These are phyloP conservation scores for Drosophila subobscura DNA, from an alignment of 1,140 invertebrate species.

Conservation along the genomic window DNA sequence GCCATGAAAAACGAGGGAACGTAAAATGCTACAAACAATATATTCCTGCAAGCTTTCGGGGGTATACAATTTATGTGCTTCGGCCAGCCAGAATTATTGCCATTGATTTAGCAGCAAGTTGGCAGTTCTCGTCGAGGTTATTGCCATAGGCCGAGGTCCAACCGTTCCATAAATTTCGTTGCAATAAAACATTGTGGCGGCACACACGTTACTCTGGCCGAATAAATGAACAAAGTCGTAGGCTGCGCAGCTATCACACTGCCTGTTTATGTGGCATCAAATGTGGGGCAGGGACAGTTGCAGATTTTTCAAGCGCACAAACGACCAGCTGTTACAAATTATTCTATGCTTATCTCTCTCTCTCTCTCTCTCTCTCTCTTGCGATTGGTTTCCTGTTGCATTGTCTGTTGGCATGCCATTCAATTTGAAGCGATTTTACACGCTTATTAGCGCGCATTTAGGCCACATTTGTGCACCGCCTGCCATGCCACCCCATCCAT, in stretches of 20 bases:
- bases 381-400: neutral
- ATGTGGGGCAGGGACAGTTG: too few species aligned
- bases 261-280: too few species aligned
- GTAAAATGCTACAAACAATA: conserved; percentile 30
- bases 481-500: neutral
- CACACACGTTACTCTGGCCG: conserved; percentile 2
- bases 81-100: conserved; percentile 61
- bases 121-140: conserved; percentile 14
- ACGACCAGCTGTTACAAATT: conserved; percentile 16
- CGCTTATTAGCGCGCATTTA: conserved; percentile 13
- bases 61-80: conserved; percentile 51
- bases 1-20: conserved; percentile 24
- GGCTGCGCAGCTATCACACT: too few species aligned
- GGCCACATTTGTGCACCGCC: too few species aligned
- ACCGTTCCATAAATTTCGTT: conserved; percentile 45
- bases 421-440: neutral
- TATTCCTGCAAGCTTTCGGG: conserved; percentile 32
- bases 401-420: neutral
- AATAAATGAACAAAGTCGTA: neutral
- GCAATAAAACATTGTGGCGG: conserved; percentile 31
- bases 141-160: conserved; percentile 7
- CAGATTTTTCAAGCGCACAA: neutral
- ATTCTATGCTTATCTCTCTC: neutral
- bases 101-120: conserved; percentile 61
- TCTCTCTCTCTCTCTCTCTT: neutral